Conservation (phyloP, 2,797 vertebrate genomes). For the Mus minutoides region DNA sequence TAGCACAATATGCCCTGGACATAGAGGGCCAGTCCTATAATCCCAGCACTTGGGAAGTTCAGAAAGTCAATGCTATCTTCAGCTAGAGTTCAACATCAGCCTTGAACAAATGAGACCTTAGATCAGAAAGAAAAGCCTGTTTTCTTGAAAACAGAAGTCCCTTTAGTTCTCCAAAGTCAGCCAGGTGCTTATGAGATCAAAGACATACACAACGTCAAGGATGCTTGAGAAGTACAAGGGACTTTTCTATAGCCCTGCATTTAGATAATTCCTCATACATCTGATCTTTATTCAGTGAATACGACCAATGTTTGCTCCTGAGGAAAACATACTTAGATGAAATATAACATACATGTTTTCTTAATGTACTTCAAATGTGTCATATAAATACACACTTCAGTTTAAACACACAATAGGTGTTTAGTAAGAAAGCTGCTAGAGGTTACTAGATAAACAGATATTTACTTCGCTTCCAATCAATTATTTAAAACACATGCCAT, state of each 20-base stretch:
- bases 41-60: not conserved
- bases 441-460: constrained; percentile 67
- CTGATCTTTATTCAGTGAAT: constrained; percentile 63
- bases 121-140: not conserved
- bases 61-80: not conserved
- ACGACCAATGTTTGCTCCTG: constrained; percentile 56
- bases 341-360: constrained; percentile 65
- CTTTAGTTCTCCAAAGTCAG: not conserved
- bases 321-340: constrained; percentile 65
- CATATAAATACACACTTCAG: constrained; percentile 39
- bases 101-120: not conserved
- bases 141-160: constrained; percentile 11
- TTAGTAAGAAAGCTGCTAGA: constrained; percentile 68
- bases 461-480: constrained; percentile 66
- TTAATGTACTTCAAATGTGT: constrained; percentile 65
- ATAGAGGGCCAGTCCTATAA: not conserved
- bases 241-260: constrained; percentile 27
- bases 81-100: not conserved
- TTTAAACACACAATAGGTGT: constrained; percentile 2
- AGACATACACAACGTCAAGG: constrained; percentile 60
- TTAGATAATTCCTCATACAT: constrained; percentile 52
- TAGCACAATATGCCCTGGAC: not conserved
- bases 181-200: not conserved
- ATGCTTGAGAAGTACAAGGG: not conserved
- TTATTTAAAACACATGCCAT: constrained; percentile 68